Evolutionary conservation across 1,140 invertebrate genomes (phyloP), one percentile per base, ranked within the genome.

Genomic region (Papilio dardanus): DNA sequence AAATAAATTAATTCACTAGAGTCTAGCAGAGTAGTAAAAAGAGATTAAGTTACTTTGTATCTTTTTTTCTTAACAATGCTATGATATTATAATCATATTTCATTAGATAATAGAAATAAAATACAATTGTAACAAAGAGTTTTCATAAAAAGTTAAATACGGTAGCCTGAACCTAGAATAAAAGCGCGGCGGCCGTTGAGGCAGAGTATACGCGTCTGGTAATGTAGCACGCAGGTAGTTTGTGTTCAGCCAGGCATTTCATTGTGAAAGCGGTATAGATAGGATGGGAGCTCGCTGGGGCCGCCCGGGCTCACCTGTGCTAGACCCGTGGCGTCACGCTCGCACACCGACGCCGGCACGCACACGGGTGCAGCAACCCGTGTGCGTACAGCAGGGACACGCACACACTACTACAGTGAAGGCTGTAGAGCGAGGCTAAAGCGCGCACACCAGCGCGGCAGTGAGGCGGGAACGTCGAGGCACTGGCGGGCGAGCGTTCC

Each of bases 231-330:
- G 83, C 81, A 86, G 82, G 81, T 87, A 90, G 86, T 90, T 87
- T 85, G 81, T 85, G 86, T 85, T 86, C 87, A 87, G 82, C 84
- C 82, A 91, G 87, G 74, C 85, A 84, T 88, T 87, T 86, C 86
- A 92, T 86, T 92, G 89, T 89, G 81, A 88, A 86, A 87, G 80
- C 84, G 81, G 82, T 89, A 90, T 88, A 88, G 87, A 91, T 89
- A 89, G 85, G 82, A 84, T 78, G 84, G 81, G 86, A 85, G 88
- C 84, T 89, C 83, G 87, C 88, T 87, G 87, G 85, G 88, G 86
- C 83, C 84, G 87, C 87, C 88, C 85, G 90, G 88, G 87, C 90
- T 90, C 84, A 92, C 90, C 89, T 92, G 88, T 87, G 79, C 84
- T 83, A 87, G 86, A 89, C 85, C 84, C 81, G 79, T 86, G 83